phyloP scores from a whole-genome alignment of 2,888 invertebrate species.

The Rotaria magnacalcarata region DNA sequence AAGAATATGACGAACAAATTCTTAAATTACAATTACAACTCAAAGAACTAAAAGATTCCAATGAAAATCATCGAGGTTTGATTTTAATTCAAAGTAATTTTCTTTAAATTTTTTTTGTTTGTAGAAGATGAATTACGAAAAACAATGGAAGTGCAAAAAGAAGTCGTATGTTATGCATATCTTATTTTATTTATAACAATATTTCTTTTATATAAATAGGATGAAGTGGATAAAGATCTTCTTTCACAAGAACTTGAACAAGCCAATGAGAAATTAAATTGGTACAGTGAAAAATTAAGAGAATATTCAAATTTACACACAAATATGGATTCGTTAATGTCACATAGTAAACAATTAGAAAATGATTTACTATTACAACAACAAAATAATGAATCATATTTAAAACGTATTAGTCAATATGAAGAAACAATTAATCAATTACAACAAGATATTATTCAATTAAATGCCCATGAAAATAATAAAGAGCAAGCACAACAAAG shows the following conservation, averaged over 20 bases:
- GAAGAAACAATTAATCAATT: not conserved
- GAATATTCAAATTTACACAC: not conserved
- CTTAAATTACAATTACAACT: not conserved
- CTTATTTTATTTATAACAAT: not conserved
- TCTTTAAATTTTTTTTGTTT: not conserved
- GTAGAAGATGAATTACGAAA: slow-evolving; percentile 1
- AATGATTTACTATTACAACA: not conserved
- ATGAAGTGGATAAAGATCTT: slow-evolving; percentile 29
- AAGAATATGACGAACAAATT: slow-evolving; percentile 9
- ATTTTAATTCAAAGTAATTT: not conserved
- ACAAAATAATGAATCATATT: not conserved
- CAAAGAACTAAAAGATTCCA: slow-evolving; percentile 4
- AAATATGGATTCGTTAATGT: not conserved
- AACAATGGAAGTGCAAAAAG: slow-evolving; percentile 30
- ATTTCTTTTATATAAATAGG: not conserved
- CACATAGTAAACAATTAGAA: not conserved
- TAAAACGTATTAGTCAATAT: not conserved
- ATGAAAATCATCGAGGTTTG: not conserved
- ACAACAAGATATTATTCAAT: not conserved
- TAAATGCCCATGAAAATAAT: not conserved
- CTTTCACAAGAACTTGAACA: slow-evolving; percentile 30
- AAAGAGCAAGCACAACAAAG: not conserved
- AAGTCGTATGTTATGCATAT: not conserved
- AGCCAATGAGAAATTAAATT: slow-evolving; percentile 16
- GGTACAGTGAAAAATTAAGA: not conserved